phyloP scores from a whole-genome alignment of 1,140 invertebrate genomes.

The Asobara japonica region DNA sequence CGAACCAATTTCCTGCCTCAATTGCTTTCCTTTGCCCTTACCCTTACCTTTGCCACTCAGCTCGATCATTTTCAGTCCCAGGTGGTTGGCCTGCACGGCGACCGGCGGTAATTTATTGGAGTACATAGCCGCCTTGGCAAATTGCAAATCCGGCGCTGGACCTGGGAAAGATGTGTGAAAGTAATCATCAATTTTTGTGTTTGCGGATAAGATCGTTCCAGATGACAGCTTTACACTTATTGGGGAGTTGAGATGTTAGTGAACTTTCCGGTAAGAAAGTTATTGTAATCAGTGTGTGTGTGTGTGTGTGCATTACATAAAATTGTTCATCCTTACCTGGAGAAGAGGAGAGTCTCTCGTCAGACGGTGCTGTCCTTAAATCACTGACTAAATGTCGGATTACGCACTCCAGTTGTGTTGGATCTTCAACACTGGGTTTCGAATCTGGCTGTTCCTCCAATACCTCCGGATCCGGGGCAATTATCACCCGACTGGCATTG shows the following conservation, averaged over 20 bases:
- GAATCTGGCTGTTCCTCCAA: background rate
- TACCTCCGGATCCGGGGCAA: constrained; percentile 19
- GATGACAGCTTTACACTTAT: too few relatives aligned
- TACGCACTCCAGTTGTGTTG: constrained; percentile 72
- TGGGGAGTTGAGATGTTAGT: too few relatives aligned
- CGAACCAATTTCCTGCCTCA: constrained; percentile 22
- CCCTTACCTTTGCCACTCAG: constrained; percentile 16
- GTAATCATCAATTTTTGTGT: too few relatives aligned
- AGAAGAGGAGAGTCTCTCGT: constrained; percentile 42
- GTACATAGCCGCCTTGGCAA: constrained; percentile 54
- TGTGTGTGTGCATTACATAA: too few relatives aligned
- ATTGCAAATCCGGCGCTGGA: constrained; percentile 51
- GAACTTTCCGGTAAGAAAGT: too few relatives aligned
- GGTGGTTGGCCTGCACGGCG: constrained; percentile 49
- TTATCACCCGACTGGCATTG: constrained; percentile 18
- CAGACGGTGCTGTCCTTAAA: constrained; percentile 56
- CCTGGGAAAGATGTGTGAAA: too few relatives aligned
- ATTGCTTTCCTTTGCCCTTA: constrained; percentile 23
- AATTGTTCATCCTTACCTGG: too few relatives aligned
- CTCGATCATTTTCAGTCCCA: constrained; percentile 51
- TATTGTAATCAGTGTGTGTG: too few relatives aligned
- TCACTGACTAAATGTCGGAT: constrained; percentile 76
- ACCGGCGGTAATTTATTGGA: constrained; percentile 56
- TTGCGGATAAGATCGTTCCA: too few relatives aligned
- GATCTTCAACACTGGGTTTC: constrained; percentile 71